These are phyloP conservation scores for Tortricodes alternella DNA, from an alignment of 2,888 invertebrate genomes.

Conservation along the genomic window DNA sequence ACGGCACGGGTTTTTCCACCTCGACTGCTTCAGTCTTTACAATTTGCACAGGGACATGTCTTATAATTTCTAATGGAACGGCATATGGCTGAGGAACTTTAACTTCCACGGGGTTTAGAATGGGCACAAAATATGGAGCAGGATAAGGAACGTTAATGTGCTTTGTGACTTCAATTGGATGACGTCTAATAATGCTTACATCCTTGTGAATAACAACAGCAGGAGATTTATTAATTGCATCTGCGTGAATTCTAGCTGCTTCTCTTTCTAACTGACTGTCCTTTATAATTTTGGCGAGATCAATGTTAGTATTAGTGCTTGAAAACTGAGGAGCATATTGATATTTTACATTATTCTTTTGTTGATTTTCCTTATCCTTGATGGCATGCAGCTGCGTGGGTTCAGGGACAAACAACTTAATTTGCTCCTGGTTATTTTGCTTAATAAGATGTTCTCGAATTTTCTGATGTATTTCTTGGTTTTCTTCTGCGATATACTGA, in stretches of 20 bases:
- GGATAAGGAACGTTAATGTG: constrained; percentile 43
- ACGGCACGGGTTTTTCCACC: constrained; percentile 43
- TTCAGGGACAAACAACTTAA: constrained; percentile 30
- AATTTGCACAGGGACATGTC: constrained; percentile 43
- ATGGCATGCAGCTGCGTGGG: constrained; percentile 16
- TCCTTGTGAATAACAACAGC: constrained; percentile 47
- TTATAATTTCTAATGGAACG: constrained; percentile 47
- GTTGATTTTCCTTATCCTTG: not conserved
- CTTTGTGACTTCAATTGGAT: constrained; percentile 43
- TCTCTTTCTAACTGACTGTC: constrained; percentile 49
- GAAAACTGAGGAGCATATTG: constrained; percentile 57
- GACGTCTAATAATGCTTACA: constrained; percentile 44
- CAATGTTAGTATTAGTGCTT: constrained; percentile 48
- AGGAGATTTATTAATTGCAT: constrained; percentile 48
- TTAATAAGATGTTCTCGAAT: constrained; percentile 10
- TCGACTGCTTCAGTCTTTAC: constrained; percentile 46
- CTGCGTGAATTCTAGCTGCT: constrained; percentile 50
- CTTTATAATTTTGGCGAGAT: constrained; percentile 49
- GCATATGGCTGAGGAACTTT: constrained; percentile 47
- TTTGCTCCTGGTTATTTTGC: constrained; percentile 34
- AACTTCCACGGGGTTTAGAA: constrained; percentile 47
- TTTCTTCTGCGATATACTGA: constrained; percentile 20
- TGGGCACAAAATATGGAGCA: constrained; percentile 47
- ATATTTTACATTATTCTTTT: constrained; percentile 36
- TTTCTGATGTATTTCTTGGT: constrained; percentile 16